phyloP scores from a whole-genome alignment of 2,888 invertebrate species.

The Hemaris fuciformis region DNA sequence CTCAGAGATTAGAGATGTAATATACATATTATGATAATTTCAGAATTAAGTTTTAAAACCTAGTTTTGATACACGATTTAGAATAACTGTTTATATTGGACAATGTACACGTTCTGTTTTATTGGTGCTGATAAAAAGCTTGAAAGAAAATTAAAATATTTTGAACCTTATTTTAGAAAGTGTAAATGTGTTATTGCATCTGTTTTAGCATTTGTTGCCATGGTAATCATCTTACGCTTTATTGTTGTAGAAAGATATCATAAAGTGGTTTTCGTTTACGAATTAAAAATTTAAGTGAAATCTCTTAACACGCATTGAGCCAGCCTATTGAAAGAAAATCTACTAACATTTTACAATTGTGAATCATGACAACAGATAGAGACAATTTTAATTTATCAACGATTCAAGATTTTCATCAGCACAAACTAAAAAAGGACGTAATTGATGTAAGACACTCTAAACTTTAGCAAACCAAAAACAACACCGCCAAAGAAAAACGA shows the following conservation, averaged over 20 bases:
- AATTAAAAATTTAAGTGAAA: too few relatives aligned
- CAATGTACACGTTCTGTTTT: not conserved
- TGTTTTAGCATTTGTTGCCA: too few relatives aligned
- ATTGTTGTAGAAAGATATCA: too few relatives aligned
- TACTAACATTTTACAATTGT: too few relatives aligned
- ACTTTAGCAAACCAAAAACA: not conserved
- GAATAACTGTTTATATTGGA: not conserved
- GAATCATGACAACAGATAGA: too few relatives aligned
- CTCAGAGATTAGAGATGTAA: not conserved
- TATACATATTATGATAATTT: not conserved
- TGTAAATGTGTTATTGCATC: too few relatives aligned
- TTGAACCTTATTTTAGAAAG: not conserved
- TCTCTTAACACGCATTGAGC: too few relatives aligned
- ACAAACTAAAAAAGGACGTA: not conserved
- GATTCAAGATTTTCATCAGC: not conserved
- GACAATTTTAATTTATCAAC: too few relatives aligned
- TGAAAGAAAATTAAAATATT: not conserved
- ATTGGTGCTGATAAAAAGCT: not conserved
- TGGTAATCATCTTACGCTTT: too few relatives aligned
- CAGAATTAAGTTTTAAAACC: not conserved
- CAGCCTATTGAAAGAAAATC: too few relatives aligned
- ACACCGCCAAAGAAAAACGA: slow-evolving; percentile 15
- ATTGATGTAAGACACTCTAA: not conserved
- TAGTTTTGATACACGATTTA: too few relatives aligned
- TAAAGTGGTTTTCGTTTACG: too few relatives aligned